Conservation (phyloP, 2,888 invertebrate genomes). For the Drosophila anceps region DNA sequence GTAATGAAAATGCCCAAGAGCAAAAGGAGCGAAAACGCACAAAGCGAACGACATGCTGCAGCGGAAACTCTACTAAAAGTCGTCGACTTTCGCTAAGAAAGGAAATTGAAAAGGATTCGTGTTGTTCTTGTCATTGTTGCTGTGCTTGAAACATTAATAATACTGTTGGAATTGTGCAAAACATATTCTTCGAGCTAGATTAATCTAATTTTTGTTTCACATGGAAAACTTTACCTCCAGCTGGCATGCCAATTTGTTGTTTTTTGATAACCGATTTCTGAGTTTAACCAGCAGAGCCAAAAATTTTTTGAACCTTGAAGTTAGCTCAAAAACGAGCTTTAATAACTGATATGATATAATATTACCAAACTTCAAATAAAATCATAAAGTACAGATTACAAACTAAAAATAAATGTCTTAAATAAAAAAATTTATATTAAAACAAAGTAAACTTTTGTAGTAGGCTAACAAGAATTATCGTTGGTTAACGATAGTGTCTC, state of each 20-base stretch:
- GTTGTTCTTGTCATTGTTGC: neutral
- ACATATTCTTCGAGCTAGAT: neutral
- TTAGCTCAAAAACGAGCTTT: neutral
- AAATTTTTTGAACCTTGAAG: neutral
- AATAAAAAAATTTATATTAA: no score
- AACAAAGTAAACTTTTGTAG: no score
- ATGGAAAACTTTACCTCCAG: neutral
- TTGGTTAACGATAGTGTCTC: no score
- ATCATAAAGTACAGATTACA: no score
- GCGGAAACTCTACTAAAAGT: slow-evolving; percentile 1
- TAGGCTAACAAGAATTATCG: no score
- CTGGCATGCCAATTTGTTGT: neutral
- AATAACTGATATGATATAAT: no score
- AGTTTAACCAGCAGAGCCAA: neutral
- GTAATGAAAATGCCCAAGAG: slow-evolving; percentile 52
- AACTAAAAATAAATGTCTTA: no score
- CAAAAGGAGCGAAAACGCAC: neutral
- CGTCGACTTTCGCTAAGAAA: neutral
- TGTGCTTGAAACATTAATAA: slow-evolving; percentile 1
- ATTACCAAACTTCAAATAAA: no score
- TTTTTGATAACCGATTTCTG: neutral
- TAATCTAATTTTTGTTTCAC: neutral
- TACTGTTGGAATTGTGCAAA: neutral
- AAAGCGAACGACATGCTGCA: slow-evolving; percentile 1
- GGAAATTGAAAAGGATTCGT: neutral